A percentile compares a stretch with the other conserved stretches of the same genome.
phyloP scores from a whole-genome alignment of 2,888 invertebrate species.

The Orthosia gothica region DNA sequence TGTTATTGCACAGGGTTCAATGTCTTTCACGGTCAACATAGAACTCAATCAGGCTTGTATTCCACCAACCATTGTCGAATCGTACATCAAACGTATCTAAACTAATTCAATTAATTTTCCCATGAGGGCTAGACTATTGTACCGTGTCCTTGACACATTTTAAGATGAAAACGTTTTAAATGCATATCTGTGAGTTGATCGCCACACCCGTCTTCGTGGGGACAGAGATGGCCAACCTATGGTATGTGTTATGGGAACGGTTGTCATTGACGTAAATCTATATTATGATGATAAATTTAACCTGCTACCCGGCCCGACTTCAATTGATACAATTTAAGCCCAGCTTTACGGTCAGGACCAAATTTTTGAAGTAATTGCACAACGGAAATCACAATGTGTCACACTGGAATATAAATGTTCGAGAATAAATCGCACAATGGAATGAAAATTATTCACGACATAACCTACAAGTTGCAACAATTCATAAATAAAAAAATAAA shows the following conservation, averaged over 20 bases:
- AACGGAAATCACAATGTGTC: no score
- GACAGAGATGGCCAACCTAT: conserved; percentile 2
- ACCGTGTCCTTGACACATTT: conserved; percentile 83
- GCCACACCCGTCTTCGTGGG: conserved; percentile 75
- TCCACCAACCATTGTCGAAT: conserved; percentile 55
- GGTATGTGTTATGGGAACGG: neutral
- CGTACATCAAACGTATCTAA: conserved; percentile 60
- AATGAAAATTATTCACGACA: no score
- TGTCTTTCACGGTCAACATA: conserved; percentile 51
- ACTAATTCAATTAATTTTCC: conserved; percentile 85
- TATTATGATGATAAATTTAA: no score
- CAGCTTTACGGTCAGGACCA: no score
- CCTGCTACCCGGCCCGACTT: no score
- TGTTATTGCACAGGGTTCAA: conserved; percentile 45
- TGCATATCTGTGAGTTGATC: conserved; percentile 77
- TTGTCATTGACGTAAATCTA: neutral
- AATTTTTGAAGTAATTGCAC: no score
- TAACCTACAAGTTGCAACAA: no score
- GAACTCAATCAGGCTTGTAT: conserved; percentile 47
- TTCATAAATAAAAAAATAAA: no score
- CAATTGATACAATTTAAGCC: no score
- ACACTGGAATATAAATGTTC: no score
- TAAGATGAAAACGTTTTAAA: conserved; percentile 74
- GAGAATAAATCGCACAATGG: no score
- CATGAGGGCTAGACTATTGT: conserved; percentile 74